Base-by-base conservation (phyloP, 2,797 vertebrate species). In the Euthynnus affinis region DNA sequence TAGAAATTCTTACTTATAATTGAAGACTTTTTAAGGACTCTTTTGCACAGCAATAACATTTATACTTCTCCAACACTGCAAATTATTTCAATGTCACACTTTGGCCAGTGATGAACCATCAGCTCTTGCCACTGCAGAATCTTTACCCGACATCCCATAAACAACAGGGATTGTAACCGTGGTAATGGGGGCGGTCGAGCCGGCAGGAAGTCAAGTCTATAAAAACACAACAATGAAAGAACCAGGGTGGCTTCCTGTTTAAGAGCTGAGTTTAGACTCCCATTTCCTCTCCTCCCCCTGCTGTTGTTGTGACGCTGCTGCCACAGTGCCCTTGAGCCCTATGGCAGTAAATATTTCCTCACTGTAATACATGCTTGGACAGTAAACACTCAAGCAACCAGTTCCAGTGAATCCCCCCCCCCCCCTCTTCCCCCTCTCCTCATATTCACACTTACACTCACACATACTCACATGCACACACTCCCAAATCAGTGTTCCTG, bases 201-300 rank as follows among this genome's bases (percentile, higher is more conserved):
- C 42, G 63, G 84, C 92, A 93, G 93, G 94, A 94, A 94, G 92
- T 87, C 37, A 60, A 84, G 79, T 91, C 91, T 93, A 94, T 93
- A 94, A 94, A 95, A 93, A 91, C 87, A 91, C 86, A 94, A 94
- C 93, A 95, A 93, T 92, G 86, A 91, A 84, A 92, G 89, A 92
- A 91, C 86, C 82, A 73, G 85, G 86, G 89, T 85, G 88, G 90
- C 92, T 96, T 95, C 95, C 95, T 95, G 94, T 95, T 93, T 90
- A 71, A 91, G 91, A 86, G 92, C 92, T 90, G 87, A 93, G 91
- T 94, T 94, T 94, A 93, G 92, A 91, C 87, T 92, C 79, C 71
- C 85, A 87, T 92, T 94, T 94, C 93, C 92, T 67, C 49, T 68
- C 59, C 73, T 79, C 80, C 82, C 82, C 56, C 49, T 42, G 67